phyloP scores from a whole-genome alignment of 1,140 invertebrate genomes.

The Panonychus citri region DNA sequence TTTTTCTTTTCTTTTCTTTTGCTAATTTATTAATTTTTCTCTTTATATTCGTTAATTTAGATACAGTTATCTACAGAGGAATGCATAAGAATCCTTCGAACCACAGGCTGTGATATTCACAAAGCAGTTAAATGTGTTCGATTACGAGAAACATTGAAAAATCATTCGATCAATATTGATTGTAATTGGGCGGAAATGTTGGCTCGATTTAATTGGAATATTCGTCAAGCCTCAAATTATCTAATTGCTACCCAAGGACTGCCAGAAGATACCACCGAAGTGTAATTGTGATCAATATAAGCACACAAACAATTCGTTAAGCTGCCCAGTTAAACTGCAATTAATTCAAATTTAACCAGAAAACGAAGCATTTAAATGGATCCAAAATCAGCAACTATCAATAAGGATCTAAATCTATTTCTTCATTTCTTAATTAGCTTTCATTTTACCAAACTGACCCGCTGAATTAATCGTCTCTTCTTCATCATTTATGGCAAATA shows the following conservation, averaged over 20 bases:
- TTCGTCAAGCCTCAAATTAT: constrained; percentile 23
- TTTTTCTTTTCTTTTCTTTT: background rate
- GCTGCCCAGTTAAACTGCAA: no score
- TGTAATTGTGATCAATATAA: constrained; percentile 4
- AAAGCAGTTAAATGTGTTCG: constrained; percentile 57
- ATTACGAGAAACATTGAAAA: constrained; percentile 16
- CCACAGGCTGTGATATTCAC: constrained; percentile 65
- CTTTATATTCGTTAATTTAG: constrained; percentile 6
- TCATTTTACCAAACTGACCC: no score
- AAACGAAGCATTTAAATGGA: no score
- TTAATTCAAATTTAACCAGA: no score
- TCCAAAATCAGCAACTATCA: no score
- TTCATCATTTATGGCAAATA: no score
- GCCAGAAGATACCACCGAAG: constrained; percentile 16
- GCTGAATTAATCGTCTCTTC: no score
- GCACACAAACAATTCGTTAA: no score
- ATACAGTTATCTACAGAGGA: constrained; percentile 46
- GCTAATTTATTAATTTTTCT: no score
- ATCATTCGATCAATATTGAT: constrained; percentile 19
- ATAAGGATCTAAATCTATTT: no score
- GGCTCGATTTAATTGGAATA: constrained; percentile 22
- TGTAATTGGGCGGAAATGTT: constrained; percentile 21
- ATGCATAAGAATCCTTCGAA: constrained; percentile 52
- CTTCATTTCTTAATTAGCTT: no score
- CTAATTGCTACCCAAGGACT: constrained; percentile 18